Evolutionary conservation across 1,140 invertebrate species (phyloP).

Genomic region (Drosophila jambulina): DNA sequence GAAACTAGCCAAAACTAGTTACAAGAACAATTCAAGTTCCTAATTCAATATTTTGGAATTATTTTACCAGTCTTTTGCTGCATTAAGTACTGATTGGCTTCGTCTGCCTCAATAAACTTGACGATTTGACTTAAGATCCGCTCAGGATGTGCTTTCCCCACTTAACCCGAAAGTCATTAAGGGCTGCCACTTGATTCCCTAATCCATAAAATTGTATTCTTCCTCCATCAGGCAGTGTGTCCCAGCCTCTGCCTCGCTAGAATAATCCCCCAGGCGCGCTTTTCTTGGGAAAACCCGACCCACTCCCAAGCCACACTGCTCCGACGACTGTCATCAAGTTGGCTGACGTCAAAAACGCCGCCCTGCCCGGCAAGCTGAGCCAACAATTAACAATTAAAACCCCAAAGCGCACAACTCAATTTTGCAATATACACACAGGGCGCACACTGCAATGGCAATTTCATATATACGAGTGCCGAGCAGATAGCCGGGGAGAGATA

Average conservation of each 20-base stretch:
- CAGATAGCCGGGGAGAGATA: constrained; percentile 61
- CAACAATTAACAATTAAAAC: constrained; percentile 83
- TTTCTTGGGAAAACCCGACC: constrained; percentile 21
- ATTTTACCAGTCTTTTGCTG: neutral
- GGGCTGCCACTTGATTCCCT: constrained; percentile 48
- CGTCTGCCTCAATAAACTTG: constrained; percentile 35
- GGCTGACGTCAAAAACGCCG: constrained; percentile 50
- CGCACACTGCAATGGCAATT: constrained; percentile 59
- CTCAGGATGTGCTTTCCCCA: constrained; percentile 23
- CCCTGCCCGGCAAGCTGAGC: constrained; percentile 42
- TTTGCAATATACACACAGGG: constrained; percentile 51
- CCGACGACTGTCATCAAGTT: constrained; percentile 57
- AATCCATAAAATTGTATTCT: constrained; percentile 41
- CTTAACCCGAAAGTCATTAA: constrained; percentile 45
- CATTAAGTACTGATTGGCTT: constrained; percentile 16
- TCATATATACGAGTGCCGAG: constrained; percentile 56
- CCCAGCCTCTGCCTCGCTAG: neutral
- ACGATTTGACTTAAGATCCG: constrained; percentile 43
- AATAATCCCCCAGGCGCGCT: constrained; percentile 52
- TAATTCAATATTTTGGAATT: neutral
- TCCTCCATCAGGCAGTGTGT: neutral
- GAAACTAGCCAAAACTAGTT: neutral
- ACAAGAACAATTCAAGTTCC: neutral
- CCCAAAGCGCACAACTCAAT: constrained; percentile 82
- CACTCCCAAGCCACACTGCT: constrained; percentile 16